Evolutionary conservation across 1,140 invertebrate genomes (phyloP).

Genomic region (Macrobrachium rosenbergii): DNA sequence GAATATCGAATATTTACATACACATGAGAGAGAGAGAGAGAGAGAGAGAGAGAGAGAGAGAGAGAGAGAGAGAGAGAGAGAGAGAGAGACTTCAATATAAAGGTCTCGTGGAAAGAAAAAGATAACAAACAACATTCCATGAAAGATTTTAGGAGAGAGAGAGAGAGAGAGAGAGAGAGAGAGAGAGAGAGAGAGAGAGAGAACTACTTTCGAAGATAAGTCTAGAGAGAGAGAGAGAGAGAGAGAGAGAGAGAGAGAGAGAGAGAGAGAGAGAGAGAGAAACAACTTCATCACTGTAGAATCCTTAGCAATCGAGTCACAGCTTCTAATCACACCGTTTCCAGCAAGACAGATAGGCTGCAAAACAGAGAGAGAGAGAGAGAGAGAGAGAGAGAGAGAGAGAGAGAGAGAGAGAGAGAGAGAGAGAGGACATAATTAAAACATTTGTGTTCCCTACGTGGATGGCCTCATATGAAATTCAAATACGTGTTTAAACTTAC

Average conservation of each 20-base stretch:
- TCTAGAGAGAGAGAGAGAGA: slow-evolving; percentile 14
- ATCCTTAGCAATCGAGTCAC: no score
- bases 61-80: no score
- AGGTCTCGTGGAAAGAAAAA: no score
- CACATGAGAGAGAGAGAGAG: no score
- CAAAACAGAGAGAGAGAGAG: slow-evolving; percentile 22
- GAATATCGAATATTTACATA: no score
- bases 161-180: no score
- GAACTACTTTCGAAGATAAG: background rate
- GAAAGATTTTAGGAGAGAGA: no score
- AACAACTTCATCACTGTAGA: background rate
- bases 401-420: slow-evolving; percentile 2
- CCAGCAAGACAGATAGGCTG: no score
- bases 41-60: no score
- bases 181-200: slow-evolving; percentile 10
- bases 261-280: slow-evolving; percentile 4
- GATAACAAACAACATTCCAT: no score
- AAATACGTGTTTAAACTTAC: slow-evolving; percentile 20
- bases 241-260: slow-evolving; percentile 26
- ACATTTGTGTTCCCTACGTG: background rate
- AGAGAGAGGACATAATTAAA: slow-evolving; percentile 9
- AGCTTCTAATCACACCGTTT: no score
- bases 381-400: slow-evolving; percentile 27
- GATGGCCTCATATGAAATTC: slow-evolving; percentile 18
- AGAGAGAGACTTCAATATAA: no score